Percentiles rank a stretch among this genome's conserved stretches.
Evolutionary conservation across 2,888 invertebrate genomes (phyloP).

Genomic region (Noctuana brunneofusca): DNA sequence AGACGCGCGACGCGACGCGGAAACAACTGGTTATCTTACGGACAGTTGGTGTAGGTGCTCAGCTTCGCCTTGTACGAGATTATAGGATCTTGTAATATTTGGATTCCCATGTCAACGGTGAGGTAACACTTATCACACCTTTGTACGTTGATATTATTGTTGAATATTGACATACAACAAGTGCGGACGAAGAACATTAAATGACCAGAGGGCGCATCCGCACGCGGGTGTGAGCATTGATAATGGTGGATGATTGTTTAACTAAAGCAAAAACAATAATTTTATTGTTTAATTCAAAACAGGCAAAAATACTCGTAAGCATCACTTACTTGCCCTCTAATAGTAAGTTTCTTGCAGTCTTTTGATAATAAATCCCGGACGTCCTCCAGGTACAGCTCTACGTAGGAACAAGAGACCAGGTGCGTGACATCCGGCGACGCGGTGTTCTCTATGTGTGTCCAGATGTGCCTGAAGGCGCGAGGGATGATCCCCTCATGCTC

Average conservation of each 20-base stretch:
- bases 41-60: background rate
- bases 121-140: slow-evolving; percentile 14
- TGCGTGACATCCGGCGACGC: slow-evolving; percentile 96
- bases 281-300: too few species aligned
- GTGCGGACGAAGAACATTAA: background rate
- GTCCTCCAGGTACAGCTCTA: slow-evolving; percentile 98
- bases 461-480: slow-evolving; percentile 98
- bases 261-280: background rate
- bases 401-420: slow-evolving; percentile 96
- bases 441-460: slow-evolving; percentile 92
- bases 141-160: slow-evolving; percentile 5
- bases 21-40: slow-evolving; percentile 23
- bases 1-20: slow-evolving; percentile 37
- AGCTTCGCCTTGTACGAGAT: slow-evolving; percentile 3
- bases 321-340: slow-evolving; percentile 74
- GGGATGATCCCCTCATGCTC: slow-evolving; percentile 93
- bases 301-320: background rate
- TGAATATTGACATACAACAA: background rate
- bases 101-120: slow-evolving; percentile 10
- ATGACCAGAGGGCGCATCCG: background rate
- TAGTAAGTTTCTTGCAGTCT: slow-evolving; percentile 90
- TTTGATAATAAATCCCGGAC: slow-evolving; percentile 87
- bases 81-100: slow-evolving; percentile 14
- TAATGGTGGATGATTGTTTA: background rate
- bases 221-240: background rate